Base-by-base conservation (phyloP, 2,888 invertebrate species). In the Parochlus steinenii region DNA sequence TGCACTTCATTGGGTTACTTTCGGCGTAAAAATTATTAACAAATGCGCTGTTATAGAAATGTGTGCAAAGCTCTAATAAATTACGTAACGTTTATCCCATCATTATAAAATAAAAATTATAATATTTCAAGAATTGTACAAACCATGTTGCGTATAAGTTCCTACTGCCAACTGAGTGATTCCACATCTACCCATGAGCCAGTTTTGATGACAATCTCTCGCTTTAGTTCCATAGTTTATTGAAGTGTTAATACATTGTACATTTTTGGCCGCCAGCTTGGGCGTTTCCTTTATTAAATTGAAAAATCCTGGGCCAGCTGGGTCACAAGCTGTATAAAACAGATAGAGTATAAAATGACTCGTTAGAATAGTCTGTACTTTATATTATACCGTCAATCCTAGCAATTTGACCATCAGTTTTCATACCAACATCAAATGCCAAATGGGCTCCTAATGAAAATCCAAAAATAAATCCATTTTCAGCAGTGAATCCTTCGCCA, bases 241-340 rank as follows among this genome's bases (percentile, higher is more conserved):
- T 16, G 54, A 55, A 2, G 56, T 48, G 29, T 57, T 56, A 35
- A 55, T 55, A 22, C 57, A 57, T 38, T 52, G 53, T 3, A 57
- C 55, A 43, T 52, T 47, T 31, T 51, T 46, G 1, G 55, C 56
- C 1, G 56, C 49, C 12, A 45, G 46, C n/a, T 49, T 46, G 32
- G 55, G 53, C 40, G 54, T 48, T 4, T 11, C 16, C 8, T 6
- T 6, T 1, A n/a, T n/a, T n/a, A 10, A n/a, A 2, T 6, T 22
- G 32, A 37, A 37, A 15, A 41, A 39, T 3, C 35, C 38, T 7
- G 56, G 56, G 2, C 57, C 56, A 19, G 56, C 57, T 52, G 55
- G 55, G 38, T 57, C 56, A 29, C 57, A 57, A 23, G 55, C 56
- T 56, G 12, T 2, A 36, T 30, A 12, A 15, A n/a, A n/a, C n/a